Evolutionary conservation across 2,888 invertebrate genomes (phyloP), one percentile per base, ranked within the genome.

Genomic region (Hetaerina titia): DNA sequence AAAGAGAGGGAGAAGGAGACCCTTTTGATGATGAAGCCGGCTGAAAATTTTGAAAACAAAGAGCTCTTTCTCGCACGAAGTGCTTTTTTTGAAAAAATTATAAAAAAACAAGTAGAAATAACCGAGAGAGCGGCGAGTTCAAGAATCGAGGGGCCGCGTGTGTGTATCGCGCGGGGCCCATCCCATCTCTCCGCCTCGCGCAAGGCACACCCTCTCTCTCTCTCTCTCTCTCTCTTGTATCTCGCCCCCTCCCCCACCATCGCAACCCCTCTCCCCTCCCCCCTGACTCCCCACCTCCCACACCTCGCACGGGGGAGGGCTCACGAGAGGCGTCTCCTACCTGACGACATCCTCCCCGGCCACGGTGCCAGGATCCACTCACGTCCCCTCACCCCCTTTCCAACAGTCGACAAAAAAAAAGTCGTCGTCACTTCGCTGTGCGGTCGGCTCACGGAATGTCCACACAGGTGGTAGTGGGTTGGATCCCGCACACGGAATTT

Each of bases 61-160:
- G 81, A 81, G 25, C 31, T 81, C 81, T 81, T 81, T 81, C 81
- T 81, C 81, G 81, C 81, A 81, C 81, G 81, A 8, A 81, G 81
- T 11, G 31, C 31, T n/a, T 45, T 45, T 45, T 45, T 45, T 4
- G 1, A 31, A 31, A 31, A 31, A 81, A 11, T n/a, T n/a, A n/a
- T n/a, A 45, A 45, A 45, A 60, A 60, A 60, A 60, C 60, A 17
- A 60, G 17, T 4, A 22, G 15, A 17, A 19, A 19, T 19, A 69
- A 19, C 1, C 69, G 22, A 22, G 69, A 69, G 69, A n/a, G 69
- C 69, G 69, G 69, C 69, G 69, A 69, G 69, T 69, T 69, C 69
- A 69, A 69, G 69, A 9, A 15, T 15, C 17, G 60, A 17, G 6
- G 13, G 60, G 60, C 11, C 60, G 13, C 60, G 17, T 15, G 60